Evolutionary conservation across 2,797 vertebrate species (phyloP), one percentile per base, ranked within the genome.

Genomic region (Jordanella pulchra): DNA sequence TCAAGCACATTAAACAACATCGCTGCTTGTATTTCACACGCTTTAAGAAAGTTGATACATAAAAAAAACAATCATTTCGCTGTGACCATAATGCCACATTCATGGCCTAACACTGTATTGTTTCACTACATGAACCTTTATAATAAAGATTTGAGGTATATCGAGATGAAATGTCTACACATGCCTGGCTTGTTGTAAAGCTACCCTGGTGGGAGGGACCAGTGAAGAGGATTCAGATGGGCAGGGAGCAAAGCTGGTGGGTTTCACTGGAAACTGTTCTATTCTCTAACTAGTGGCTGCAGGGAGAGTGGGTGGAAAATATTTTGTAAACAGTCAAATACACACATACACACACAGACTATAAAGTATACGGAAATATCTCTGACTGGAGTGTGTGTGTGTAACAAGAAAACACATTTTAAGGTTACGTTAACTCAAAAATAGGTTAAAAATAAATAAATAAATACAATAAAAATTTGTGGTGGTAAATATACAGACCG

Each of bases 131-230:
- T 81, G 95, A 96, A 96, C 95, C 95, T 96, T 97, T 97, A 97
- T 96, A 96, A 94, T 96, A 97, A 97, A 97, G 96, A 96, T 97
- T 97, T 99, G 98, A 99, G 97, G 98, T 99, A 99, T 99, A 97
- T 99, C 96, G 95, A 96, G 96, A 96, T 97, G 96, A 97, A 96
- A 97, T 97, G 96, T 97, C 96, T 96, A 97, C 90, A 97, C 93
- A 71, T 91, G 95, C 97, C 97, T 96, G 91, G 91, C 89, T 92
- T 70, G 67, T 86, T 89, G 89, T 81, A 86, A 86, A 84, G 84
- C 83, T 85, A 91, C 85, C 90, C 88, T 83, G 90, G 86, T 90
- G 72, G 9, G 60, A 86, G 87, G 91, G 82, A 89, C 86, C 86
- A 83, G 92, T 90, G 82, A 93, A 95, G 94, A 95, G 94, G 95